Evolutionary conservation across 2,113 vertebrate genomes (phyloP).

Genomic region (Cryptotis parvus): DNA sequence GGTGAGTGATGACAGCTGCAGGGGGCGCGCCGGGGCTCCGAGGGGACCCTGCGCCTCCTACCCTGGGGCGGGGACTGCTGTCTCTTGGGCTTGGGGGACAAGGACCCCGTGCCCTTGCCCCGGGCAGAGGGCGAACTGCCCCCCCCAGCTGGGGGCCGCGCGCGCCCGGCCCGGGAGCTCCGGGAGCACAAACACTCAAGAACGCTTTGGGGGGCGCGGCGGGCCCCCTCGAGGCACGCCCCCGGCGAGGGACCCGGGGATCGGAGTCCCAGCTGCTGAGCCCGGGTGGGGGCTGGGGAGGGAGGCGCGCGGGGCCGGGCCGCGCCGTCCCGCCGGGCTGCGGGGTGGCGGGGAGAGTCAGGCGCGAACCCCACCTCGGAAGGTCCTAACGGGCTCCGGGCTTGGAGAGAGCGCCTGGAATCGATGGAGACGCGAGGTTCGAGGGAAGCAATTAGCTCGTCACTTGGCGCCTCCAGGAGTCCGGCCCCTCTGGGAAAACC

Average conservation of each 20-base stretch:
- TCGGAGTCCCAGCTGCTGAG: slow-evolving; percentile 19
- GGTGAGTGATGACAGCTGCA: slow-evolving; percentile 88
- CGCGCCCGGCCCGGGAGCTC: background rate
- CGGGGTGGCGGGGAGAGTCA: background rate
- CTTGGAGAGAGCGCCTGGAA: background rate
- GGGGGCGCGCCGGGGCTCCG: background rate
- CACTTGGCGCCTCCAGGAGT: background rate
- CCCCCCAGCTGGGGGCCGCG: slow-evolving; percentile 12
- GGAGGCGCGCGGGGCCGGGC: background rate
- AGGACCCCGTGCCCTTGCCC: slow-evolving; percentile 82
- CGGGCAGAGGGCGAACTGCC: slow-evolving; percentile 45
- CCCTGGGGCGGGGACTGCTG: background rate
- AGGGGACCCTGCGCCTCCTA: background rate
- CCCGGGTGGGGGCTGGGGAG: slow-evolving; percentile 66
- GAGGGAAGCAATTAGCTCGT: background rate
- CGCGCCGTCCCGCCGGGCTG: background rate
- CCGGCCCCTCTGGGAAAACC: background rate
- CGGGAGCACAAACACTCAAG: background rate
- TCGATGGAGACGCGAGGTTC: background rate
- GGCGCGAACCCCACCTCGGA: background rate
- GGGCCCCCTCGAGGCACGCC: background rate
- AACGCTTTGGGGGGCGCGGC: background rate
- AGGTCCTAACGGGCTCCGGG: background rate
- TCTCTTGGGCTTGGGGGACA: slow-evolving; percentile 5
- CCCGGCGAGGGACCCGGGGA: background rate